Percentiles rank a stretch among this genome's conserved stretches.
Conservation (phyloP, 2,888 invertebrate species). For the Amiota communis region DNA sequence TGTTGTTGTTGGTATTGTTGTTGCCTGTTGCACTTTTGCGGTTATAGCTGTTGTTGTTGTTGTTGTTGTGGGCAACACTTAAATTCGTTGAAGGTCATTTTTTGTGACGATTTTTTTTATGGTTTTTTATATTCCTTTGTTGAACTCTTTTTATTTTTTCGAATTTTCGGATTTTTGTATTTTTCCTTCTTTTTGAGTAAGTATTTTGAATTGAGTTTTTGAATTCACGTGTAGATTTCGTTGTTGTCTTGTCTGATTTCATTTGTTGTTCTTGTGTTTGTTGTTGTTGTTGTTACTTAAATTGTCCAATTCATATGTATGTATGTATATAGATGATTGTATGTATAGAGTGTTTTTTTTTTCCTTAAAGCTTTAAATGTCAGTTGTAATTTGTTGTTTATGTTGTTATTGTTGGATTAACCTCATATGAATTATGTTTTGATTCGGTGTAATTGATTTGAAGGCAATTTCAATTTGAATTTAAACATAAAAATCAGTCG, state of each 20-base stretch:
- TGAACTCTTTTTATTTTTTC: slow-evolving; percentile 33
- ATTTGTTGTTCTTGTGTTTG: slow-evolving; percentile 34
- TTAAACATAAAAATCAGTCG: slow-evolving; percentile 39
- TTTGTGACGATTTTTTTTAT: slow-evolving; percentile 46
- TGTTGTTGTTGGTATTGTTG: slow-evolving; percentile 23
- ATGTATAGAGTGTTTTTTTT: no score
- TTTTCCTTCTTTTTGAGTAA: slow-evolving; percentile 25
- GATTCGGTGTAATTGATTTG: slow-evolving; percentile 66
- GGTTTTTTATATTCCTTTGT: slow-evolving; percentile 43
- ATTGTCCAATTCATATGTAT: slow-evolving; percentile 65
- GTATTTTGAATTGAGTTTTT: slow-evolving; percentile 18
- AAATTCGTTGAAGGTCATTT: slow-evolving; percentile 58
- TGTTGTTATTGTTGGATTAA: slow-evolving; percentile 52
- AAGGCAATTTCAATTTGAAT: slow-evolving; percentile 59
- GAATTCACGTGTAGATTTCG: slow-evolving; percentile 3
- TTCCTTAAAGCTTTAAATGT: slow-evolving; percentile 52
- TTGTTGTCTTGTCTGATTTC: slow-evolving; percentile 41
- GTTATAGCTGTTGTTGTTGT: slow-evolving; percentile 29
- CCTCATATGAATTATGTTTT: slow-evolving; percentile 63
- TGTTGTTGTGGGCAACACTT: slow-evolving; percentile 44
- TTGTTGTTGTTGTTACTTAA: slow-evolving; percentile 43
- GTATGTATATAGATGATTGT: slow-evolving; percentile 26
- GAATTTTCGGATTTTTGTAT: slow-evolving; percentile 37
- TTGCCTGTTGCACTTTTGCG: slow-evolving; percentile 40
- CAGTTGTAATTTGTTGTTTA: slow-evolving; percentile 58